Evolutionary conservation across 53 echinoderm and acorn worm genomes (phyloP).

Genomic region (Actinopyga echinites): DNA sequence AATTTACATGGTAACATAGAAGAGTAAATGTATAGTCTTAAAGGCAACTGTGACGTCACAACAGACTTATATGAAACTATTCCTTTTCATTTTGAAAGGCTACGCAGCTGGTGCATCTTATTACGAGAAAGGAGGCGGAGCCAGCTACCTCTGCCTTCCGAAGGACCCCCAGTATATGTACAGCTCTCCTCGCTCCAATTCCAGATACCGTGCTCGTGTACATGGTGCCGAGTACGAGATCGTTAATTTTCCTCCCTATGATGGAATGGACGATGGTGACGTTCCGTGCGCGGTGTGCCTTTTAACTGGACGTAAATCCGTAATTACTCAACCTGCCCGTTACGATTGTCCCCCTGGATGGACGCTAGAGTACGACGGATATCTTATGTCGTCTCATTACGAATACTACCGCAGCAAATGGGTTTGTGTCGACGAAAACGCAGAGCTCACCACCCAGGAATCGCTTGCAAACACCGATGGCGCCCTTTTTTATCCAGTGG

Average conservation of each 20-base stretch:
- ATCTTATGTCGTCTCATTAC: constrained; percentile 17
- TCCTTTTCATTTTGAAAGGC: background rate
- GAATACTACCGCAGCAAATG: background rate
- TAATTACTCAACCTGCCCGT: constrained; percentile 24
- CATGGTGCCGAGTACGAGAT: constrained; percentile 28
- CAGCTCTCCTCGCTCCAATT: background rate
- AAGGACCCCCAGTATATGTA: background rate
- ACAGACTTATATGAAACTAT: background rate
- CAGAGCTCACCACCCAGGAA: constrained; percentile 13
- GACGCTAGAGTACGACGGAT: constrained; percentile 32
- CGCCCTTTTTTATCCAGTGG: constrained; percentile 13
- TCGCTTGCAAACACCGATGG: background rate
- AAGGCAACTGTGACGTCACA: too few relatives aligned
- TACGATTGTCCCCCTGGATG: constrained; percentile 24
- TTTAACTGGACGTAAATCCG: background rate
- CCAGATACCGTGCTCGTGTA: background rate
- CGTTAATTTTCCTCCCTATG: background rate
- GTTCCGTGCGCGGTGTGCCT: constrained; percentile 37
- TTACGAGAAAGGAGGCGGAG: constrained; percentile 1
- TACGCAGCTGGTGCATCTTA: constrained; percentile 25
- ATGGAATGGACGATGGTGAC: constrained; percentile 16
- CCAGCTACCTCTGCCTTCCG: constrained; percentile 21
- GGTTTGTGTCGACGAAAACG: constrained; percentile 39
- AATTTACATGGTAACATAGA: too few relatives aligned
- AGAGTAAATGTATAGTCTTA: too few relatives aligned